phyloP scores from a whole-genome alignment of 2,888 invertebrate genomes.

The Philaethria dido region DNA sequence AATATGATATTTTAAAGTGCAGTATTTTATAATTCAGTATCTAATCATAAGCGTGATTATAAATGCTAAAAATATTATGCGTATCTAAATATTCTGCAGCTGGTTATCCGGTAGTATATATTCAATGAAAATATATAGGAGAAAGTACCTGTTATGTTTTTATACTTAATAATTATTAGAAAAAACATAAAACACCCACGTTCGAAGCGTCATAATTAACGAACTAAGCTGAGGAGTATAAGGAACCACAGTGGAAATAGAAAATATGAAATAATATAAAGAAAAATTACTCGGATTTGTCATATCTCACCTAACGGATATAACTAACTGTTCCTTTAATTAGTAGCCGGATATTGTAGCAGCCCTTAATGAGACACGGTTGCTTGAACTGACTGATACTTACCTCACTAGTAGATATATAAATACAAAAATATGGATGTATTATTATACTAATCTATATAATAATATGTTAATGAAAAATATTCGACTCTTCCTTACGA shows the following conservation, averaged over 20 bases:
- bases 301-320: conserved; percentile 62
- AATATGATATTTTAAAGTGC: background rate
- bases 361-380: conserved; percentile 70
- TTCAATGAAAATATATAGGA: too few relatives aligned
- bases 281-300: conserved; percentile 68
- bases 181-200: too few relatives aligned
- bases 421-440: conserved; percentile 1
- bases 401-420: conserved; percentile 43
- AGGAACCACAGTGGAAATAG: conserved; percentile 4
- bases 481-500: background rate
- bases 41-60: background rate
- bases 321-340: conserved; percentile 64
- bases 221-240: background rate
- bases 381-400: conserved; percentile 54
- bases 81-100: background rate
- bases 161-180: too few relatives aligned
- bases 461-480: too few relatives aligned
- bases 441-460: background rate
- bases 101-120: background rate
- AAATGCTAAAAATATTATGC: background rate
- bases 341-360: conserved; percentile 70
- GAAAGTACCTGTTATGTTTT: too few relatives aligned
- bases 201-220: too few relatives aligned
- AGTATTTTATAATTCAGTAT: background rate
- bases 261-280: conserved; percentile 36